Percentiles rank a stretch among this genome's conserved stretches.
Evolutionary conservation across 2,113 vertebrate genomes (phyloP).

Genomic region (Cyanistes caeruleus): DNA sequence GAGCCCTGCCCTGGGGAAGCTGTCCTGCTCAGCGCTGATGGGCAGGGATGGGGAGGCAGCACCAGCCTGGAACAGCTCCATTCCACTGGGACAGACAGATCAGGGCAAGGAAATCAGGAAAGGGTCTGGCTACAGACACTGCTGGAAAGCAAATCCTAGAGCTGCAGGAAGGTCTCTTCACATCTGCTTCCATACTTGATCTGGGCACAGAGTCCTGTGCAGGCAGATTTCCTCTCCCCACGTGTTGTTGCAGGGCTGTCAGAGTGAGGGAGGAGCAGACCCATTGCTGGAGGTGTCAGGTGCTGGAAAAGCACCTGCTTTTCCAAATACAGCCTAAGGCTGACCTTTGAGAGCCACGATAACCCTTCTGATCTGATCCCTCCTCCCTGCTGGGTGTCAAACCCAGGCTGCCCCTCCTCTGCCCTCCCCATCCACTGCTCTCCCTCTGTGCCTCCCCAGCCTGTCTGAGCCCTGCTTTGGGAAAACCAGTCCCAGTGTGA

Average conservation of each 20-base stretch:
- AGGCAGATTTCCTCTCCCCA: not conserved
- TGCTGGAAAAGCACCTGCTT: not conserved
- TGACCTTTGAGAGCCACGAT: not conserved
- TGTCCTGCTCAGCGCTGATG: not conserved
- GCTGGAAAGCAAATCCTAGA: not conserved
- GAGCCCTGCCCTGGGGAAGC: not conserved
- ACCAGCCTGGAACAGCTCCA: not conserved
- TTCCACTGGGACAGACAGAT: not conserved
- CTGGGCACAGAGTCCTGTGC: not conserved
- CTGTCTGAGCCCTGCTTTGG: not conserved
- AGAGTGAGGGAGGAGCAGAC: not conserved
- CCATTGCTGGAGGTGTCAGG: not conserved
- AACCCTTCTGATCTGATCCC: not conserved
- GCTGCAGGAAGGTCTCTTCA: not conserved
- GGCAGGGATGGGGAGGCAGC: not conserved
- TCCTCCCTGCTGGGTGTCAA: not conserved
- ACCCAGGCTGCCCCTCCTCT: not conserved
- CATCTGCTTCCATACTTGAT: not conserved
- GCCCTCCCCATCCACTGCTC: not conserved
- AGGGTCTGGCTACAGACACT: not conserved
- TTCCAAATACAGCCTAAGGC: not conserved
- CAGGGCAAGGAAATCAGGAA: rapidly evolving
- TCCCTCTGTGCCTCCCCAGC: rapidly evolving
- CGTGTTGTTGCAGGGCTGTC: rapidly evolving
- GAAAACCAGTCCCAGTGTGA: not conserved